A percentile compares a stretch with the other conserved stretches of the same genome.
phyloP scores from a whole-genome alignment of 2,888 invertebrate species.

The Pemphredon lugubris region DNA sequence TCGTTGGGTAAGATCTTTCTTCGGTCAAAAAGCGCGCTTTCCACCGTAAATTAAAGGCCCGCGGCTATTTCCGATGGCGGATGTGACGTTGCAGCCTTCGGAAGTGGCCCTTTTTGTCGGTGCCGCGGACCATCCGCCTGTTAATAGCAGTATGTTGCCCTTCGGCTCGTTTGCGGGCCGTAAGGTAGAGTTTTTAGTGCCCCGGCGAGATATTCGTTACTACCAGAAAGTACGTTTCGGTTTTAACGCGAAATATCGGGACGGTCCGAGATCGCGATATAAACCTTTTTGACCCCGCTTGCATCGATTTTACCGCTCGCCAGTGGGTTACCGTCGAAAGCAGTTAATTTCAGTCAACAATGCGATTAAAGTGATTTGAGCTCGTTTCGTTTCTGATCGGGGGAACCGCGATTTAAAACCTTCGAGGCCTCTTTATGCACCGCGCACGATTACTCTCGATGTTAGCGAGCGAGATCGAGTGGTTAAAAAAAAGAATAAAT shows the following conservation, averaged over 20 bases:
- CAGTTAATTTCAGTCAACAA: conserved; percentile 1
- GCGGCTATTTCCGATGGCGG: conserved; percentile 69
- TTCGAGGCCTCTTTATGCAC: conserved; percentile 2
- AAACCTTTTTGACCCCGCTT: no score
- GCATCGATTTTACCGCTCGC: no score
- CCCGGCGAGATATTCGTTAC: neutral
- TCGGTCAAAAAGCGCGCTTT: conserved; percentile 64
- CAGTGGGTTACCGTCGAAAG: neutral
- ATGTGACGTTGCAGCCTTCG: conserved; percentile 72
- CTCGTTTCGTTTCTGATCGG: neutral
- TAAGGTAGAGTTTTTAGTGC: conserved; percentile 35
- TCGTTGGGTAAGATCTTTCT: conserved; percentile 54
- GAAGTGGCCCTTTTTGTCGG: conserved; percentile 70
- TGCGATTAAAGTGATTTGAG: conserved; percentile 9
- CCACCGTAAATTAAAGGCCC: conserved; percentile 65
- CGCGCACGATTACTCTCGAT: conserved; percentile 5
- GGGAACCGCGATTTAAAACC: neutral
- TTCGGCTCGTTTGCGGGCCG: conserved; percentile 40
- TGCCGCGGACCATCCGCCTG: conserved; percentile 37
- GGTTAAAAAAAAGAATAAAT: neutral
- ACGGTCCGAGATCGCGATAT: no score
- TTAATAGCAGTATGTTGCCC: conserved; percentile 59
- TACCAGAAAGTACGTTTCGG: neutral
- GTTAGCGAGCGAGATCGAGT: conserved; percentile 5
- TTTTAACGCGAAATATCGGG: no score